Base-by-base conservation (phyloP, 2,113 vertebrate genomes). In the Phyllostomus discolor region DNA sequence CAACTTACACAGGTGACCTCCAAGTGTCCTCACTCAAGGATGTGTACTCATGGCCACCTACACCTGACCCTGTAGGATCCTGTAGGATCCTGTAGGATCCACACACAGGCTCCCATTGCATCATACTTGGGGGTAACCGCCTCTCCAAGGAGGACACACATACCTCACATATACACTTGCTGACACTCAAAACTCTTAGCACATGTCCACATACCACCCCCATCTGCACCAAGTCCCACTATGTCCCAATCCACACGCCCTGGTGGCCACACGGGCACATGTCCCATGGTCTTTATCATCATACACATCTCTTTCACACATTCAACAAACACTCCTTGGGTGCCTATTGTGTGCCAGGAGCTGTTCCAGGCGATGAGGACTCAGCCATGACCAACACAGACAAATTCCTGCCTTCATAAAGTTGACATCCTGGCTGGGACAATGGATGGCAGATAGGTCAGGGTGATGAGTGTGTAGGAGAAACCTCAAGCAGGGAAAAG, bases 41-140 rank as follows among this genome's bases (percentile, higher is more conserved):
- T 11, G 3, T 54, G 17, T 41, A 59, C 33, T 7, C 2, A 2
- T 64, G 38, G n/a, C 31, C 10, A 4, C 35, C 31, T 28, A 73
- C 12, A 52, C n/a, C 19, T 4, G 2, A 43, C 76, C 70, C 62
- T 72, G 35, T 28, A 66, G 52, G 50, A n/a, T 84, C 72, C 48
- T n/a, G n/a, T n/a, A n/a, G n/a, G 2, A 43, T 69, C 70, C 62
- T 72, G 35, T 28, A 66, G 52, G 50, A n/a, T 84, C 72, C 48
- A 35, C 28, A 59, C 5, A 11, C 2, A 0, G 8, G n/a, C 15
- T n/a, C 50, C 26, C 72, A 28, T 0, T 22, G 24, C 16, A 57
- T 50, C n/a, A 33, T 41, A 35, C 48, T 19, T 59, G 70, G 43
- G 17, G 9, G 43, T 75, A n/a, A n/a, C 46, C 59, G 72, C 26